Evolutionary conservation across 2,888 invertebrate genomes (phyloP).

Genomic region (Alentia gelatinosa): DNA sequence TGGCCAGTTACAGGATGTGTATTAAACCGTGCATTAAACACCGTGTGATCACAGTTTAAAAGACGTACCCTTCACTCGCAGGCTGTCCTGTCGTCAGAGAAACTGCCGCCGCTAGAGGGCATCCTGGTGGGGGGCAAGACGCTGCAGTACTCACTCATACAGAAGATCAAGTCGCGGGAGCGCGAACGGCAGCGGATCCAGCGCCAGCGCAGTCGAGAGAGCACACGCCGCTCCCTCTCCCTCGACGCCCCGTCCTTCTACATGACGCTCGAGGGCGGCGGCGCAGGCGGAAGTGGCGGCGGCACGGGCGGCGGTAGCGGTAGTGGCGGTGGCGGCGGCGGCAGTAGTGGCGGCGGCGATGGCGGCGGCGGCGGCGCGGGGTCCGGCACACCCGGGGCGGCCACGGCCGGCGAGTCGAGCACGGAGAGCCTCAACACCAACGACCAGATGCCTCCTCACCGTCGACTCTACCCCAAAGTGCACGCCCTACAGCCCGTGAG

Average conservation of each 20-base stretch:
- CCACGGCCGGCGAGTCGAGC: conserved; percentile 51
- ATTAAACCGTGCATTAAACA: too few relatives aligned
- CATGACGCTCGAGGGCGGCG: conserved; percentile 83
- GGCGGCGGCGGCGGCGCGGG: conserved; percentile 41
- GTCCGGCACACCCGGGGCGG: conserved; percentile 43
- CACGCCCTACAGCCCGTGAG: conserved; percentile 80
- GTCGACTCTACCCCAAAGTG: conserved; percentile 93
- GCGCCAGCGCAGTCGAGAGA: conserved; percentile 85
- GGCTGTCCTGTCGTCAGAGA: conserved; percentile 93
- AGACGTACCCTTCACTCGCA: conserved; percentile 73
- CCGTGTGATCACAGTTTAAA: too few relatives aligned
- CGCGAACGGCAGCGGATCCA: conserved; percentile 74
- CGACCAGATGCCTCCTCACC: conserved; percentile 84
- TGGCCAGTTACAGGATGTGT: too few relatives aligned
- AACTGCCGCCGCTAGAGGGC: conserved; percentile 92
- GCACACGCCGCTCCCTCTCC: conserved; percentile 86
- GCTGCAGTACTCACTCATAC: conserved; percentile 82
- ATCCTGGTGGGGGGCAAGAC: conserved; percentile 85
- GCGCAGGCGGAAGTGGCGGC: conserved; percentile 51
- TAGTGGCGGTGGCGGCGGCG: too few relatives aligned
- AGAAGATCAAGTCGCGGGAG: conserved; percentile 83
- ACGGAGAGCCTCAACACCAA: conserved; percentile 49
- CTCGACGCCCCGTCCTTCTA: conserved; percentile 91
- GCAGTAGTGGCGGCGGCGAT: too few relatives aligned
- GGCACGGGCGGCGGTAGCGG: too few relatives aligned